phyloP scores from a whole-genome alignment of 2,113 vertebrate species.

The Oryzias melastigma region DNA sequence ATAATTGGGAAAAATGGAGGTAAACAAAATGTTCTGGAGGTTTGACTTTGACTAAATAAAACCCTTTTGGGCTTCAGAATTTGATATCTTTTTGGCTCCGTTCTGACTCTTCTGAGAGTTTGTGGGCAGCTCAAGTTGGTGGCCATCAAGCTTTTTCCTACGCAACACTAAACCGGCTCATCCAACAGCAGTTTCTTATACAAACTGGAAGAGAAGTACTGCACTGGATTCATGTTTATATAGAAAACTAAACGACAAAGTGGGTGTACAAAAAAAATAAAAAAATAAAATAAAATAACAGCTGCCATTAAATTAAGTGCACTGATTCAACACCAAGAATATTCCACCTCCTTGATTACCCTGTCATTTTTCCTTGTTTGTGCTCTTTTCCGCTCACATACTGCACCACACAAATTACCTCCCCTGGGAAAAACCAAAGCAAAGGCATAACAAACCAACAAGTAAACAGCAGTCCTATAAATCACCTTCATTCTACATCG shows the following conservation, averaged over 20 bases:
- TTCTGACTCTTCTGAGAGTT: constrained; percentile 12
- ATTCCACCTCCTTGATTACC: constrained; percentile 11
- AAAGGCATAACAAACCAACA: constrained; percentile 9
- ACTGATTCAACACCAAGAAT: constrained; percentile 9
- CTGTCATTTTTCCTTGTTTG: constrained; percentile 7
- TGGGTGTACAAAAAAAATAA: background rate
- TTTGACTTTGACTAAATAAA: background rate
- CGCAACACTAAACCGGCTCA: constrained; percentile 21
- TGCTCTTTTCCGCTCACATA: background rate
- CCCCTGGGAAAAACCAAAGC: constrained; percentile 14
- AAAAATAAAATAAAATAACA: constrained; percentile 11
- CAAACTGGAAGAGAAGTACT: constrained; percentile 18
- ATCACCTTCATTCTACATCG: background rate
- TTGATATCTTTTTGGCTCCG: constrained; percentile 9
- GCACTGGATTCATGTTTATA: constrained; percentile 22
- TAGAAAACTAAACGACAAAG: constrained; percentile 21
- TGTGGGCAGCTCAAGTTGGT: constrained; percentile 39
- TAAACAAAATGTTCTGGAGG: background rate
- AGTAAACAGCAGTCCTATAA: background rate
- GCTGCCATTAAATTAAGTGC: constrained; percentile 26
- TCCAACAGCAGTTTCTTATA: constrained; percentile 28
- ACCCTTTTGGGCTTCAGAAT: background rate
- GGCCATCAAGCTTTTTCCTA: constrained; percentile 47
- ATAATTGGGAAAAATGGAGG: background rate
- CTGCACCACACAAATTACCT: constrained; percentile 10